Percentiles rank a stretch among this genome's conserved stretches.
Conservation (phyloP, 2,113 vertebrate genomes). For the Proteles cristata region DNA sequence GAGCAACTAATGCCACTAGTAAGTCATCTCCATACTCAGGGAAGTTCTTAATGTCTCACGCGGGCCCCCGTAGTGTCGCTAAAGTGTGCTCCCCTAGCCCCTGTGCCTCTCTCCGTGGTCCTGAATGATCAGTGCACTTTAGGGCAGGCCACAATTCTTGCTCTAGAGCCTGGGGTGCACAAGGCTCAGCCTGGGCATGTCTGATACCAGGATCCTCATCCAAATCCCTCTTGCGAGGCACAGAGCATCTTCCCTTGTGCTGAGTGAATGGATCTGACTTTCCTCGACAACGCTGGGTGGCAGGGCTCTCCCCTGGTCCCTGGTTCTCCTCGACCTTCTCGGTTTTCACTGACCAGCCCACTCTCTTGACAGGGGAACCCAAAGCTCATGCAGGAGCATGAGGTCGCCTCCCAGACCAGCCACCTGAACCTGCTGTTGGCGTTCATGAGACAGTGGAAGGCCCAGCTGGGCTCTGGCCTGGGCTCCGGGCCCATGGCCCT, state of each 20-base stretch:
- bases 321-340: neutral
- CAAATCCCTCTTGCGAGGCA: neutral
- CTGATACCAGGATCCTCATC: neutral
- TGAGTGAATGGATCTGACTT: neutral
- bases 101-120: constrained; percentile 64
- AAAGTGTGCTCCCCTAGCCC: no score
- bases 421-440: constrained; percentile 88
- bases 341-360: rapidly evolving
- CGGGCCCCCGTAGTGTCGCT: neutral
- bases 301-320: neutral
- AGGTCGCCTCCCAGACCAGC: constrained; percentile 76
- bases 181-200: rapidly evolving
- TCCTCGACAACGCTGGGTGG: neutral
- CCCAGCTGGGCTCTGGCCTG: constrained; percentile 50
- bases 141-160: neutral
- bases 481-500: neutral
- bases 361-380: constrained; percentile 84
- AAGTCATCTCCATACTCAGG: neutral
- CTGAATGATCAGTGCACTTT: neutral
- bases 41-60: neutral
- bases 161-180: neutral
- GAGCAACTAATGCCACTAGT: neutral
- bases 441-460: constrained; percentile 82
- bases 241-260: neutral
- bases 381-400: constrained; percentile 87